Conservation (phyloP, 2,888 invertebrate species). For the Neoscelio sp. region DNA sequence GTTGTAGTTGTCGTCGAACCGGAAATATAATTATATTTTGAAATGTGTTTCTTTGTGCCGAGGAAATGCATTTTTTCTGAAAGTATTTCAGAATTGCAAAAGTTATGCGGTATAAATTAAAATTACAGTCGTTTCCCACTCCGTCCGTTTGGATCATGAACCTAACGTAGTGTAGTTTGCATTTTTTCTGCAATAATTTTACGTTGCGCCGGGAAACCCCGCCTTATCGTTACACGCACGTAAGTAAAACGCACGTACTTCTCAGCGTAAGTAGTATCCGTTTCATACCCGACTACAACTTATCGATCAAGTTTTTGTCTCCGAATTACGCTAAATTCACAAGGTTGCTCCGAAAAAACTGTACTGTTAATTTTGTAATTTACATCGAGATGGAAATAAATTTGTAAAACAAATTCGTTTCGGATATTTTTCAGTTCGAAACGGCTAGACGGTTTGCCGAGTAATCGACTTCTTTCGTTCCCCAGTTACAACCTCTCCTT, state of each 20-base stretch:
- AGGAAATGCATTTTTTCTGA: background rate
- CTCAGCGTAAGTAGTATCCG: conserved; percentile 34
- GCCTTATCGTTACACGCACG: conserved; percentile 81
- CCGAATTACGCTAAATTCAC: too few species aligned
- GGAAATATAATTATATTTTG: too few species aligned
- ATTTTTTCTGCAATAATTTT: conserved; percentile 80
- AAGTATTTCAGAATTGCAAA: background rate
- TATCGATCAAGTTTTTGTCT: conserved; percentile 40
- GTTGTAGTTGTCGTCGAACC: too few species aligned
- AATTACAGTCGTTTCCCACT: conserved; percentile 38
- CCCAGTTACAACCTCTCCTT: conserved; percentile 29
- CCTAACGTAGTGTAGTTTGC: conserved; percentile 74
- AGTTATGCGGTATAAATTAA: conserved; percentile 20
- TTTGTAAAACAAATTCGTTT: too few species aligned
- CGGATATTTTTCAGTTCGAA: conserved; percentile 15
- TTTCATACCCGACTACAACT: conserved; percentile 37
- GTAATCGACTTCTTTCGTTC: conserved; percentile 39
- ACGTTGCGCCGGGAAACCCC: conserved; percentile 73
- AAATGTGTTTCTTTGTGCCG: too few species aligned
- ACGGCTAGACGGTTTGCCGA: conserved; percentile 41
- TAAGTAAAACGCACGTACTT: conserved; percentile 76
- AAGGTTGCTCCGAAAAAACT: too few species aligned
- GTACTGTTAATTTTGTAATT: too few species aligned
- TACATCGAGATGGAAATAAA: too few species aligned
- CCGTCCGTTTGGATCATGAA: conserved; percentile 4